Evolutionary conservation across 2,113 vertebrate genomes (phyloP).

Genomic region (Ia io): DNA sequence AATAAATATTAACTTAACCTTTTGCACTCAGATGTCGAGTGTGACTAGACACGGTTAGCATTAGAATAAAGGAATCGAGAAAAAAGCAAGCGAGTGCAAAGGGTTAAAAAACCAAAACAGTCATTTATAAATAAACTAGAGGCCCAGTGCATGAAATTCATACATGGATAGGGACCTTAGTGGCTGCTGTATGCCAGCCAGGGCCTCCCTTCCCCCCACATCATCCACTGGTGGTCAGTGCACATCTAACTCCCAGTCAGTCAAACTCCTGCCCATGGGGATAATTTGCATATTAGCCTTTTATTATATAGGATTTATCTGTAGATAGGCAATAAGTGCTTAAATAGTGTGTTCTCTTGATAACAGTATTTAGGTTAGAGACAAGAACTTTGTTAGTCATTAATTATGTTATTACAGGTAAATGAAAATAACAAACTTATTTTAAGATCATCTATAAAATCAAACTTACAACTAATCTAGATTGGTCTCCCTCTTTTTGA

Average conservation of each 20-base stretch:
- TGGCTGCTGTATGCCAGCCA: no score
- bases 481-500: not conserved
- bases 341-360: conserved; percentile 29
- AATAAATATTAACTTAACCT: conserved; percentile 27
- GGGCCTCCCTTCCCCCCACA: no score
- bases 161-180: no score
- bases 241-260: no score
- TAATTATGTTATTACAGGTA: not conserved
- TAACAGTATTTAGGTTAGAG: not conserved
- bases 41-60: no score
- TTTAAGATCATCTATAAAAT: conserved; percentile 17
- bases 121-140: not conserved
- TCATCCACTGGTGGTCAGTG: no score
- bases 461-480: not conserved
- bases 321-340: not conserved
- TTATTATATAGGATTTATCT: not conserved
- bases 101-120: not conserved
- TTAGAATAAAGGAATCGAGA: no score
- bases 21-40: no score
- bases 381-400: not conserved
- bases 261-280: no score
- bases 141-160: no score
- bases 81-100: no score
- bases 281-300: no score
- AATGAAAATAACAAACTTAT: not conserved